These are phyloP conservation scores for Fukomys damarensis DNA, from an alignment of 2,113 vertebrate species.

Conservation along the genomic window DNA sequence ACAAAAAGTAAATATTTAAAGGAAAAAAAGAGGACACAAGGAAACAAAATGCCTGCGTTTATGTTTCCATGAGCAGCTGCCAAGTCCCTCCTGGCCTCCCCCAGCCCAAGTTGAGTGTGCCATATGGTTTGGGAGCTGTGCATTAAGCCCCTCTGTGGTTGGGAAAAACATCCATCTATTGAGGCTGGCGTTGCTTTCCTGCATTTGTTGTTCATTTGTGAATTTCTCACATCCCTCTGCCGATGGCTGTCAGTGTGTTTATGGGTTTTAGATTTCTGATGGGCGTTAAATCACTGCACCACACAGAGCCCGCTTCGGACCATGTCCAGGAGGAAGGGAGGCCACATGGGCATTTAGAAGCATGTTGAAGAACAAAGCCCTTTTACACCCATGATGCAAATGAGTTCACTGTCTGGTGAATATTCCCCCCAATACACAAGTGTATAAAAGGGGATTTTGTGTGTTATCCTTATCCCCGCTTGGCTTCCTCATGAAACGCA, in stretches of 20 bases:
- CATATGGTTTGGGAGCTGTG: constrained; percentile 81
- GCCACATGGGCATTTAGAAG: background rate
- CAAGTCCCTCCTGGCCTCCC: constrained; percentile 76
- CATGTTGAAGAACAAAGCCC: constrained; percentile 13
- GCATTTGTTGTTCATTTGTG: constrained; percentile 85
- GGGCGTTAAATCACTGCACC: constrained; percentile 62
- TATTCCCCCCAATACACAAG: background rate
- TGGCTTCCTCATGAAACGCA: background rate
- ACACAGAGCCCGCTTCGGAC: constrained; percentile 65
- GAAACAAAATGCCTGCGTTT: constrained; percentile 82
- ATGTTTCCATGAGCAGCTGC: constrained; percentile 81
- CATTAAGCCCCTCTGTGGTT: constrained; percentile 75
- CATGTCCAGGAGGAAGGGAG: constrained; percentile 25
- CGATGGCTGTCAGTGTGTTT: constrained; percentile 82
- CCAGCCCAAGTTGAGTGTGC: constrained; percentile 68
- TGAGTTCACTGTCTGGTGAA: background rate
- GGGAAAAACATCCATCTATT: constrained; percentile 78
- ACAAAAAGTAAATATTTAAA: constrained; percentile 87
- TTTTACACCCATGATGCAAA: background rate
- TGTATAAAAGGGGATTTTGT: background rate
- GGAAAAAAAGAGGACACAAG: constrained; percentile 80
- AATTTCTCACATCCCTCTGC: constrained; percentile 82
- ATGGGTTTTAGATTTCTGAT: constrained; percentile 83
- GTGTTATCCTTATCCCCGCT: background rate
- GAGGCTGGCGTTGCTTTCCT: constrained; percentile 81